phyloP scores from a whole-genome alignment of 2,113 vertebrate species.

The Datnioides undecimradiatus region DNA sequence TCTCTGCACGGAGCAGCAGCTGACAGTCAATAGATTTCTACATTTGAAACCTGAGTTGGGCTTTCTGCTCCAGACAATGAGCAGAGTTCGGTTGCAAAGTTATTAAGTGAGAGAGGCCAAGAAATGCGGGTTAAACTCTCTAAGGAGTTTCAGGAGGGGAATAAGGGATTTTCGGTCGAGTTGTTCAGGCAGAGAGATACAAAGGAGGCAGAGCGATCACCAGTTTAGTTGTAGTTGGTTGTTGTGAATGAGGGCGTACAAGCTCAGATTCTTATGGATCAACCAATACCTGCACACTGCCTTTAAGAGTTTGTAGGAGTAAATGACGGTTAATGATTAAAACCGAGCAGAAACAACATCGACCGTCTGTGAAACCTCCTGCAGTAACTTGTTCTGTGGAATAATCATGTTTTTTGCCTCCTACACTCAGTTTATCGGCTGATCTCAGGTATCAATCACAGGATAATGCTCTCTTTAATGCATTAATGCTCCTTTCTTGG shows the following conservation, averaged over 20 bases:
- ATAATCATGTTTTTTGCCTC: background rate
- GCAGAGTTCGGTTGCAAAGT: slow-evolving; percentile 37
- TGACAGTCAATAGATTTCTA: background rate
- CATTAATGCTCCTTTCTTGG: background rate
- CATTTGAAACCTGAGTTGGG: slow-evolving; percentile 45
- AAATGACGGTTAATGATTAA: background rate
- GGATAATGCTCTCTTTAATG: background rate
- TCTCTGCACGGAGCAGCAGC: background rate
- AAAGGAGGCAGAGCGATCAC: slow-evolving; percentile 13
- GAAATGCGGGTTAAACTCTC: slow-evolving; percentile 21
- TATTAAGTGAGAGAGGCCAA: slow-evolving; percentile 9
- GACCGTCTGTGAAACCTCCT: background rate
- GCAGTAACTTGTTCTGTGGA: background rate
- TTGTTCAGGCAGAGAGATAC: slow-evolving; percentile 7
- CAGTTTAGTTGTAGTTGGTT: background rate
- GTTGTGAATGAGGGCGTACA: background rate
- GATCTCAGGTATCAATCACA: background rate
- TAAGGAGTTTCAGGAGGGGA: slow-evolving; percentile 46
- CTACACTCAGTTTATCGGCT: background rate
- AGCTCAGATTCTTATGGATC: background rate
- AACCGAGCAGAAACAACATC: background rate
- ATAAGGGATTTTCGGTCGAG: background rate
- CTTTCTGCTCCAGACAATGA: slow-evolving; percentile 33
- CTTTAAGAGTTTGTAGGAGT: background rate
- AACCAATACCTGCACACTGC: background rate